These are phyloP conservation scores for Psittacus erithacus DNA, from an alignment of 2,113 vertebrate species.

Conservation along the genomic window DNA sequence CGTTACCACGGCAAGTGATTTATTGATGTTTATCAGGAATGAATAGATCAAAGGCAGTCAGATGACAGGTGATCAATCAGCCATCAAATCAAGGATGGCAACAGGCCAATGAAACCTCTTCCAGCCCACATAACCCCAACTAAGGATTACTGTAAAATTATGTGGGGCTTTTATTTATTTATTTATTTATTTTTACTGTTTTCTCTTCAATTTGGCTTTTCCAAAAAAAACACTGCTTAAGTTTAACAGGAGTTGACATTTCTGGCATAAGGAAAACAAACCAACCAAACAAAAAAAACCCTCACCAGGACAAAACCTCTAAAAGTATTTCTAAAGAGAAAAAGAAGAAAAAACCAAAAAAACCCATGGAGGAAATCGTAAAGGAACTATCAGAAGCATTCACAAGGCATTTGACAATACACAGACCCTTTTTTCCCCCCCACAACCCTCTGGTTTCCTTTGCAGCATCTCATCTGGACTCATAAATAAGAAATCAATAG, in stretches of 20 bases:
- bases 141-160: constrained; percentile 83
- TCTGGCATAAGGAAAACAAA: constrained; percentile 42
- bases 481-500: constrained; percentile 59
- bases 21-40: constrained; percentile 98
- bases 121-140: constrained; percentile 80
- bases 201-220: constrained; percentile 59
- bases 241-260: constrained; percentile 72
- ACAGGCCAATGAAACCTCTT: constrained; percentile 90
- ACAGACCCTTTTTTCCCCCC: constrained; percentile 41
- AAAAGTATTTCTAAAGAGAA: constrained; percentile 45
- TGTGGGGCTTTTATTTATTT: constrained; percentile 65
- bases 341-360: neutral
- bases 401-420: constrained; percentile 81
- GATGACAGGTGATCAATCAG: constrained; percentile 96
- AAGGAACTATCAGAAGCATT: constrained; percentile 67
- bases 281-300: neutral
- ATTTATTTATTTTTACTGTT: neutral
- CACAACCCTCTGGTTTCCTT: constrained; percentile 51
- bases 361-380: neutral
- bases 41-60: constrained; percentile 97
- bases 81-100: constrained; percentile 97
- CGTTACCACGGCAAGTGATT: constrained; percentile 89
- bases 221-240: constrained; percentile 60
- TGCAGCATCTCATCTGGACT: constrained; percentile 67
- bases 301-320: constrained; percentile 6